These are phyloP conservation scores for Elephas maximus DNA, from an alignment of 2,113 vertebrate species.

Conservation along the genomic window DNA sequence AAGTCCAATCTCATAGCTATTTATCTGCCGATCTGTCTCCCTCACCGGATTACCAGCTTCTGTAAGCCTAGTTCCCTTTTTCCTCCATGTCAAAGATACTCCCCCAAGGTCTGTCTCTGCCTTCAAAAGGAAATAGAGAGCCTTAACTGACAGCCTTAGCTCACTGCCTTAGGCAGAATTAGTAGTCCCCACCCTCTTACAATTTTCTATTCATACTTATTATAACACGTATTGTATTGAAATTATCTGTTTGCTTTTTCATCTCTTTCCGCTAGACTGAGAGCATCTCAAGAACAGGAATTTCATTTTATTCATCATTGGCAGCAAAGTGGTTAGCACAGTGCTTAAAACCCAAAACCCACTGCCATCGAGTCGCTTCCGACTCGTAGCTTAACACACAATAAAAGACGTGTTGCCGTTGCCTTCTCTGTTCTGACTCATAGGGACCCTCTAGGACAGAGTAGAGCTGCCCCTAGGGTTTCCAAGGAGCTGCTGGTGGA, in stretches of 20 bases:
- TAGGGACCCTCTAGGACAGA: too few species aligned
- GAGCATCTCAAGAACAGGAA: background rate
- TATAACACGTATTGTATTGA: background rate
- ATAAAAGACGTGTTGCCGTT: too few species aligned
- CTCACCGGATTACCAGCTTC: background rate
- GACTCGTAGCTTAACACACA: background rate
- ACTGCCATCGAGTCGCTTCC: too few species aligned
- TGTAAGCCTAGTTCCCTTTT: background rate
- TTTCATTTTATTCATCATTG: background rate
- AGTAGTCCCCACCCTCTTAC: background rate
- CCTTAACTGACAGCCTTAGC: background rate
- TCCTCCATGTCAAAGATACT: background rate
- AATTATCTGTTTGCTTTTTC: background rate
- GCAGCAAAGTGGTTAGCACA: background rate
- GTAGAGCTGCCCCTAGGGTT: too few species aligned
- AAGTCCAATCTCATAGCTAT: background rate
- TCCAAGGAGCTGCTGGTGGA: too few species aligned
- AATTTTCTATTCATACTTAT: background rate
- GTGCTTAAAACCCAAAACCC: too few species aligned
- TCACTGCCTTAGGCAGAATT: background rate
- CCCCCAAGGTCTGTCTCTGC: background rate
- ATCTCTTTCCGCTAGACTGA: background rate
- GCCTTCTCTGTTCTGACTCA: too few species aligned
- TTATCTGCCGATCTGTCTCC: background rate
- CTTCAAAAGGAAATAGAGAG: background rate